Evolutionary conservation across 1,140 invertebrate species (phyloP).

Genomic region (Ganaspis sp.): DNA sequence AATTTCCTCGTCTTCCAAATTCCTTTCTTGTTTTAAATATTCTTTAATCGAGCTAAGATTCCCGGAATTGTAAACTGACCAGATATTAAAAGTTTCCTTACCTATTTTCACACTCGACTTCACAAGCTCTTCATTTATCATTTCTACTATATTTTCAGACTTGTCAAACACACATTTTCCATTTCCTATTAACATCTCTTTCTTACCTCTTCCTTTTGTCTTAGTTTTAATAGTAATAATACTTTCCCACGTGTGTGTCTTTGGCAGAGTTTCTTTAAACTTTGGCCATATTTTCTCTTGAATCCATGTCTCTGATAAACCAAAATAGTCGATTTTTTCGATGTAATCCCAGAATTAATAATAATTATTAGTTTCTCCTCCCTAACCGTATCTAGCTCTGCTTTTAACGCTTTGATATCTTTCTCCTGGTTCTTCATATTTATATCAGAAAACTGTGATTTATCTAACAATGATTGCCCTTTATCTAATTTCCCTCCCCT

Average conservation of each 20-base stretch:
- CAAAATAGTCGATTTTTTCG: constrained; percentile 26
- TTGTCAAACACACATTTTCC: neutral
- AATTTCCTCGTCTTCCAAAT: constrained; percentile 39
- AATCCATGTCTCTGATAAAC: constrained; percentile 5
- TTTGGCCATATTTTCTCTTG: too few relatives aligned
- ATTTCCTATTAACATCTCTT: neutral
- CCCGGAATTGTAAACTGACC: neutral
- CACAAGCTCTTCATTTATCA: neutral
- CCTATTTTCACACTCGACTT: neutral
- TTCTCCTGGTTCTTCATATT: too few relatives aligned
- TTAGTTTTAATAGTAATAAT: neutral
- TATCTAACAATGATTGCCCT: too few relatives aligned
- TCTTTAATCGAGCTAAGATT: neutral
- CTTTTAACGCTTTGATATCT: too few relatives aligned
- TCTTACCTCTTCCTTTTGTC: neutral
- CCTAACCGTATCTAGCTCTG: too few relatives aligned
- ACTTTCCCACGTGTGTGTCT: neutral
- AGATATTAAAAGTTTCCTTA: neutral
- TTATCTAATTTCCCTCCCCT: too few relatives aligned
- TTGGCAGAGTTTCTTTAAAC: too few relatives aligned
- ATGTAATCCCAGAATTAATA: constrained; percentile 20
- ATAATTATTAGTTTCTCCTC: too few relatives aligned
- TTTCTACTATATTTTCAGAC: neutral
- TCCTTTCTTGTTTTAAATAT: constrained; percentile 56
- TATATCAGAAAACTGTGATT: too few relatives aligned